phyloP scores from a whole-genome alignment of 2,113 vertebrate genomes.

The Salminus brasiliensis region DNA sequence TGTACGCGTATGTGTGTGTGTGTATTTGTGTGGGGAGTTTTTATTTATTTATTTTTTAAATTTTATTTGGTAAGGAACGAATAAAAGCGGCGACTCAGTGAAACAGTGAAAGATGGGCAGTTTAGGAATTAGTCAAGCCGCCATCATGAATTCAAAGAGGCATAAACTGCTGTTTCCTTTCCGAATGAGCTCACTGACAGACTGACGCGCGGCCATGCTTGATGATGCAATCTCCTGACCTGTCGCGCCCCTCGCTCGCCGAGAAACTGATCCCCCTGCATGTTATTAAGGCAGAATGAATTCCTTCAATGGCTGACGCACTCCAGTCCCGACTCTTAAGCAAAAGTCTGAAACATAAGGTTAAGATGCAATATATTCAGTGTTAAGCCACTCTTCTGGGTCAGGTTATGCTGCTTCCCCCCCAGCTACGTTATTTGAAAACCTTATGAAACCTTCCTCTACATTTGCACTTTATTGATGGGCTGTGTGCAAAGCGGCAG shows the following conservation, averaged over 20 bases:
- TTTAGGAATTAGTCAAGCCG: not conserved
- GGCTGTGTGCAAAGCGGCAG: constrained; percentile 14
- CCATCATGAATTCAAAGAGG: constrained; percentile 13
- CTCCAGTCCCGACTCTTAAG: not conserved
- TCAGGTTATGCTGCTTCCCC: not conserved
- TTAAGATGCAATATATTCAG: not conserved
- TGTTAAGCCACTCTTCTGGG: too few relatives aligned
- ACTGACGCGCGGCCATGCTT: constrained; percentile 33
- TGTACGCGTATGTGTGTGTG: too few relatives aligned
- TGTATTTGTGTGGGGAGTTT: too few relatives aligned
- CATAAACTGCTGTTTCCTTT: not conserved
- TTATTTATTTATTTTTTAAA: not conserved
- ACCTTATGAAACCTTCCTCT: not conserved
- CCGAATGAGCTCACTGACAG: constrained; percentile 10
- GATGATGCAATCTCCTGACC: constrained; percentile 52
- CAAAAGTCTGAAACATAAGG: not conserved
- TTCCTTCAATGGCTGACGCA: not conserved
- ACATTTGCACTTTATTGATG: not conserved
- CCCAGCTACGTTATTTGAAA: not conserved
- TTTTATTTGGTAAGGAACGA: not conserved
- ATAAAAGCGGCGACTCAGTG: not conserved
- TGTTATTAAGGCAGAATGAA: constrained; percentile 28
- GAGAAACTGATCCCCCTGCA: constrained; percentile 21
- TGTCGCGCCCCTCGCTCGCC: constrained; percentile 39
- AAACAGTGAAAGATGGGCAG: not conserved